These are phyloP conservation scores for Parazoanthus atlanticus DNA, from an alignment of 92 coral and sea anemone species.

Conservation along the genomic window DNA sequence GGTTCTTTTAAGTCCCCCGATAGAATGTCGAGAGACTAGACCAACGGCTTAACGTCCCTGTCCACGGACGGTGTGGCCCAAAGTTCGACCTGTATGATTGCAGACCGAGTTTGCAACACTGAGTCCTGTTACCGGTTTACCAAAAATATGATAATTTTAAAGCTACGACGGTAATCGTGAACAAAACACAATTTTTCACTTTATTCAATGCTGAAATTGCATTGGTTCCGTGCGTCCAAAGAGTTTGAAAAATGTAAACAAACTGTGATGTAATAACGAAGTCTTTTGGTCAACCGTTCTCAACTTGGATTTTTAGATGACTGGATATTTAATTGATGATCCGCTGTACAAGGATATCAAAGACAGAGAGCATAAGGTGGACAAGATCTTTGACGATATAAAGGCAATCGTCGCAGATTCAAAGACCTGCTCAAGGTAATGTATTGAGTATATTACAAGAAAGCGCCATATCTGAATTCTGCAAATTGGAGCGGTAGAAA, in stretches of 20 bases:
- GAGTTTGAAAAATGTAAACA: not conserved
- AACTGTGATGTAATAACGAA: not conserved
- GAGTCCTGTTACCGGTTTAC: too few relatives aligned
- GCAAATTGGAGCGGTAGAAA: too few relatives aligned
- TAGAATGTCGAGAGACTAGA: too few relatives aligned
- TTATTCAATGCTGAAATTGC: not conserved
- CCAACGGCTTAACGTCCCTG: too few relatives aligned
- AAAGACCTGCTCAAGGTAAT: slow-evolving; percentile 11
- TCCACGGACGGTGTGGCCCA: too few relatives aligned
- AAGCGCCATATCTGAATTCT: not conserved
- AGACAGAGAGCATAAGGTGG: slow-evolving; percentile 34
- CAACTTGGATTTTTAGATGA: not conserved
- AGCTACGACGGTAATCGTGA: too few relatives aligned
- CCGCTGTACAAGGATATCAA: slow-evolving; percentile 7
- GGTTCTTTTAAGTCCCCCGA: too few relatives aligned
- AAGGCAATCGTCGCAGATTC: not conserved
- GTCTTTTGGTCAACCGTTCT: not conserved
- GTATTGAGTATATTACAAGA: not conserved
- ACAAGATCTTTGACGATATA: slow-evolving; percentile 8
- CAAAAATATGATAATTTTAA: too few relatives aligned
- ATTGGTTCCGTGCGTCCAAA: not conserved
- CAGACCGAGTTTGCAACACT: too few relatives aligned
- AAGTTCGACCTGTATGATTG: too few relatives aligned
- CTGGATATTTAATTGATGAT: slow-evolving; percentile 34
- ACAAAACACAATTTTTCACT: not conserved